These are phyloP conservation scores for Coccyzus lansbergi DNA, from an alignment of 2,797 vertebrate genomes.

Conservation along the genomic window DNA sequence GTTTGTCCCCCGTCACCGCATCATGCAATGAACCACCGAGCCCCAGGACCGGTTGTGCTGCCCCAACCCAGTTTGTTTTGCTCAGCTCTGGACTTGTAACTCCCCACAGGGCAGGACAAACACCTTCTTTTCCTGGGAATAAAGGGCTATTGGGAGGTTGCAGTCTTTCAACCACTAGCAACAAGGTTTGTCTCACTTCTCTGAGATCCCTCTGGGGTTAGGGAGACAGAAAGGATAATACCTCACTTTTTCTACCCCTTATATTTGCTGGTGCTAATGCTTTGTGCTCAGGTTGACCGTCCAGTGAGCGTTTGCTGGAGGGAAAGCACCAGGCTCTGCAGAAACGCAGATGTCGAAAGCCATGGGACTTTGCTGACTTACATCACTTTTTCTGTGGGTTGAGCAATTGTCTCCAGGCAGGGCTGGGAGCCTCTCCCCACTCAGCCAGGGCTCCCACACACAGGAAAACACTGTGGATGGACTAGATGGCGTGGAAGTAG, in stretches of 20 bases:
- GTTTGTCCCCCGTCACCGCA: fast-evolving
- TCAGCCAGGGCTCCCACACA: background rate
- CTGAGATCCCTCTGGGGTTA: fast-evolving
- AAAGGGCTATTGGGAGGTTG: background rate
- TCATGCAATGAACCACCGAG: fast-evolving
- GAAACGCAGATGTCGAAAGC: background rate
- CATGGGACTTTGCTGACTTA: background rate
- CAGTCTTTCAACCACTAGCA: background rate
- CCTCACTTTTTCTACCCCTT: background rate
- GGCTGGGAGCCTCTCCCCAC: background rate
- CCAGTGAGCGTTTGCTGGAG: background rate
- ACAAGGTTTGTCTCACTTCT: background rate
- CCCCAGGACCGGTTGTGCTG: fast-evolving
- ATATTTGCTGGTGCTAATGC: background rate
- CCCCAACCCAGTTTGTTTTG: background rate
- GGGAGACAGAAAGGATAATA: background rate
- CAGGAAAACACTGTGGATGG: fast-evolving
- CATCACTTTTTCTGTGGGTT: background rate
- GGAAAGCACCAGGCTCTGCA: background rate
- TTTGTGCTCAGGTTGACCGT: background rate
- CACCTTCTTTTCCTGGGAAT: background rate
- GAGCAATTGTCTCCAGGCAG: background rate
- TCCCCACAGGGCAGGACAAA: background rate
- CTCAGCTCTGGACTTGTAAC: background rate
- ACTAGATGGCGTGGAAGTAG: background rate